Conservation (phyloP, 1,140 invertebrate species). For the Psilanteris sp. region DNA sequence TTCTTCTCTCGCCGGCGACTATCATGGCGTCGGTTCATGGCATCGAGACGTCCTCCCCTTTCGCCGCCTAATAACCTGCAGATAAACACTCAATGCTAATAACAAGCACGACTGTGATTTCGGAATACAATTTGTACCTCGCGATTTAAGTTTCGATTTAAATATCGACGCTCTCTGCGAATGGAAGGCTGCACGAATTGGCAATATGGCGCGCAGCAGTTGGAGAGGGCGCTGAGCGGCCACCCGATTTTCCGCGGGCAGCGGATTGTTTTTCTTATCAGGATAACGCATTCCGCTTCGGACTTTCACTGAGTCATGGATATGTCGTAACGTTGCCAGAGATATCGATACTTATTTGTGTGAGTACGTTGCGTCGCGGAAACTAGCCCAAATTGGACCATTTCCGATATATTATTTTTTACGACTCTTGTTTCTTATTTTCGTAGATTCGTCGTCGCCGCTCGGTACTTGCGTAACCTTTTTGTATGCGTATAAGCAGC, state of each 20-base stretch:
- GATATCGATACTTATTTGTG: slow-evolving; percentile 43
- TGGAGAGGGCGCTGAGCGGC: slow-evolving; percentile 14
- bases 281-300: slow-evolving; percentile 45
- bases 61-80: slow-evolving; percentile 1
- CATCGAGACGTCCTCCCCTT: slow-evolving; percentile 31
- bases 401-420: slow-evolving; percentile 44
- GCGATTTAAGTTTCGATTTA: no score
- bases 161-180: no score
- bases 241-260: slow-evolving; percentile 33
- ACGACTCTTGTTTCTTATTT: slow-evolving; percentile 34
- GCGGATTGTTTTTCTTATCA: slow-evolving; percentile 56
- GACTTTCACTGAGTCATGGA: slow-evolving; percentile 59
- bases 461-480: slow-evolving; percentile 6
- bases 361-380: slow-evolving; percentile 19
- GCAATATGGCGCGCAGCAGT: no score
- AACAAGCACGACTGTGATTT: not conserved
- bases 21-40: slow-evolving; percentile 68
- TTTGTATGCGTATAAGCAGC: no score
- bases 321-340: slow-evolving; percentile 44
- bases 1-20: slow-evolving; percentile 27
- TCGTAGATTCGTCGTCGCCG: slow-evolving; percentile 14
- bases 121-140: no score
- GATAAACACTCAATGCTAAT: slow-evolving; percentile 1
- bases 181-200: no score
- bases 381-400: slow-evolving; percentile 27